These are phyloP conservation scores for Caenorhabditis sp. DNA, from an alignment of 2,888 invertebrate species.

Conservation along the genomic window DNA sequence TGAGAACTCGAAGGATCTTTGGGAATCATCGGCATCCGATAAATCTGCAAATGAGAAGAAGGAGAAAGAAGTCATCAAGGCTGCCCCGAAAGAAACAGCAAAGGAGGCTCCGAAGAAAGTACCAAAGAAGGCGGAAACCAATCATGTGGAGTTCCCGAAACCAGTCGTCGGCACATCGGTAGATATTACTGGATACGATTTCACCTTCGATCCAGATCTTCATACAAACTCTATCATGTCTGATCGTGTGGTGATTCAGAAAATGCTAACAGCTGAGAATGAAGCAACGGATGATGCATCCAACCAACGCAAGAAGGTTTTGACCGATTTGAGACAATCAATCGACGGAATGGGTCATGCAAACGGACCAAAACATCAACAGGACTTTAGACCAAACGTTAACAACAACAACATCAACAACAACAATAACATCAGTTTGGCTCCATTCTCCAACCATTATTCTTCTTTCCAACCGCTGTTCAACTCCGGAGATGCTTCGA, in stretches of 20 bases:
- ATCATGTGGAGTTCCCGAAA: slow-evolving; percentile 52
- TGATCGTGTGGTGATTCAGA: slow-evolving; percentile 46
- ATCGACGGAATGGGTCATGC: slow-evolving; percentile 50
- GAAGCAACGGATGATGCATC: slow-evolving; percentile 72
- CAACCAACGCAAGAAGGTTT: slow-evolving; percentile 73
- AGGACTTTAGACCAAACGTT: slow-evolving; percentile 21
- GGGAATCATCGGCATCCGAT: slow-evolving; percentile 27
- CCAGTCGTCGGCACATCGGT: slow-evolving; percentile 31
- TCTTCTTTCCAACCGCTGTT: slow-evolving; percentile 58
- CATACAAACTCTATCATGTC: slow-evolving; percentile 53
- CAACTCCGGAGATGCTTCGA: slow-evolving; percentile 25
- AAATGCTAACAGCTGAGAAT: slow-evolving; percentile 50
- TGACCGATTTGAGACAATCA: slow-evolving; percentile 34
- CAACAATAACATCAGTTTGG: slow-evolving; percentile 42
- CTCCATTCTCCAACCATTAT: slow-evolving; percentile 60
- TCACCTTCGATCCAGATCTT: slow-evolving; percentile 71
- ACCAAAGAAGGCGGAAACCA: slow-evolving; percentile 23
- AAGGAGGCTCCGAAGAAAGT: not conserved
- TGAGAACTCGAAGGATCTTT: slow-evolving; percentile 21
- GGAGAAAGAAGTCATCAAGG: not conserved
- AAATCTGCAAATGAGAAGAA: not conserved
- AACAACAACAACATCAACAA: slow-evolving; percentile 48
- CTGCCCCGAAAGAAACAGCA: not conserved
- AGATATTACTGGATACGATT: slow-evolving; percentile 65
- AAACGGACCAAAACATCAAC: slow-evolving; percentile 29